Evolutionary conservation across 1,140 invertebrate species (phyloP), one percentile per base, ranked within the genome.

Genomic region (Drosophila takahashii): DNA sequence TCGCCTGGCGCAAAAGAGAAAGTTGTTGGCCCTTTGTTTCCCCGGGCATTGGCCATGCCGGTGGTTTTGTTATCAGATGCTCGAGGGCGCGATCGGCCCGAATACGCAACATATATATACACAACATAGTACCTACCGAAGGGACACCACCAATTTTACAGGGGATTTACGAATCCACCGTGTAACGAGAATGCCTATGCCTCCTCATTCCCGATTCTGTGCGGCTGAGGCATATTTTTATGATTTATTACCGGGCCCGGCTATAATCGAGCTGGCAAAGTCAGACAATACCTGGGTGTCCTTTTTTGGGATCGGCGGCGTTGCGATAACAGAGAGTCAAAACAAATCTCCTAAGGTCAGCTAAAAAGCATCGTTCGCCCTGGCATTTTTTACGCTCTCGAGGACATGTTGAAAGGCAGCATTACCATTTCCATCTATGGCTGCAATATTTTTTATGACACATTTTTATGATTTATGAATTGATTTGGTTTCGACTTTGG

Each of bases 381-480:
- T 77, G 67, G 53, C 61, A 66, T 79, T 89, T 89, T 89, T 83
- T 89, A 79, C 58, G 62, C 62, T 79, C 39, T 90, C 77, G 77
- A 90, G 87, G 79, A 90, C 81, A 90, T 89, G 81, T 78, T 90
- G 77, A 80, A 87, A 87, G 79, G 72, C 52, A 64, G 60, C 76
- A 44, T 56, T 65, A 48, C 51, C 51, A 69, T 79, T 80, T 60
- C 69, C 67, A 74, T 84, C 73, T 83, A 70, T 70, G 64, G 64
- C 65, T 27, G 50, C n/a, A 60, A 52, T 66, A 37, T 83, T 81
- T 78, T 90, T 90, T 89, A 89, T 89, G 84, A 84, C 84, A 89
- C 41, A 84, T 89, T 90, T 76, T 90, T 90, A 90, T 90, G 87
- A 90, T 90, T 90, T 90, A 90, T 90, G 87, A 90, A 90, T 90